Base-by-base conservation (phyloP, 2,113 vertebrate genomes). In the Pseudorhombus dupliciocellatus region DNA sequence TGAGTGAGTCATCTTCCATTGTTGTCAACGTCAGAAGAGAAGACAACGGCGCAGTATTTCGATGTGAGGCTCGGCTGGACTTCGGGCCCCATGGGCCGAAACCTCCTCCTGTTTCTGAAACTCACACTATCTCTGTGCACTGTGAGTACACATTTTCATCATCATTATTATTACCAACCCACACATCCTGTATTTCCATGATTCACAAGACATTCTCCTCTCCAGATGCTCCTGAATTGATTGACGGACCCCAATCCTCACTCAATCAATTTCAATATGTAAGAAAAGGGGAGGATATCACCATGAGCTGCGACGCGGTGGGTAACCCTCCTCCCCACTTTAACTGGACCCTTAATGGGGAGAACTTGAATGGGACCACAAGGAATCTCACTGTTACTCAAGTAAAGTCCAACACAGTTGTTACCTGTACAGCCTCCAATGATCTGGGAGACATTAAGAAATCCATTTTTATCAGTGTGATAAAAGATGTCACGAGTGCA, bases 51-150 rank as follows among this genome's bases (percentile, higher is more conserved):
- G 60, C 12, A 18, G 2, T 50, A 40, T 48, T 87, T 15, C 77
- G 44, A 31, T 92, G 91, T 75, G 84, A 83, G 56, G 89, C 80
- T 50, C 44, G 64, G 34, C 67, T 91, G 54, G 42, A 88, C 52
- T 20, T 88, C 22, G 67, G 56, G 20, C 30, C 50, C 42, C 0
- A 31, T 2, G 61, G 22, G 51, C 16, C 46, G 16, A 16, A 55
- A 15, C n/a, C 0, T 52, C 22, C 60, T 8, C 7, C 24, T 28
- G 2, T 2, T 42, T 61, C 52, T 56, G 1, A 22, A 0, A 24
- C 0, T 31, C 9, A 53, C 14, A 56, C 0, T 0, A 14, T 89
- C 70, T 58, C 11, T 26, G 86, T 86, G 31, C 4, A 59, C 15
- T 78, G 91, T 91, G 3, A 90, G 81, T 88, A 55, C 44, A 53